Percentiles rank a stretch among this genome's conserved stretches.
These are phyloP conservation scores for Glareola pratincola DNA, from an alignment of 2,113 vertebrate species.

Conservation along the genomic window DNA sequence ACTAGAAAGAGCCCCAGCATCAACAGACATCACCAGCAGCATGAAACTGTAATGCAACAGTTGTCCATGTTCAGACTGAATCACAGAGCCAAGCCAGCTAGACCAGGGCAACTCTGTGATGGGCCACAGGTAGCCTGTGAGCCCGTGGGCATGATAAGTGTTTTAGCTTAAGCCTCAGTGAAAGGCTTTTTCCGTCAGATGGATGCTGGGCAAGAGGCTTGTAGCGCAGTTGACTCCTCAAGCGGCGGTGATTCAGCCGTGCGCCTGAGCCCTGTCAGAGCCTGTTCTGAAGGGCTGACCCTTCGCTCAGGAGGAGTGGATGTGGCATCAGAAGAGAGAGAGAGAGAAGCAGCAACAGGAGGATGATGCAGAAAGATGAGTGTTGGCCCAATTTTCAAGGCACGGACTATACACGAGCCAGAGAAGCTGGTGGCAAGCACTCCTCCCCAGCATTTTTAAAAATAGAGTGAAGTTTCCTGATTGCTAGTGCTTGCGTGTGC, in stretches of 20 bases:
- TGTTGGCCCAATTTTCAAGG: neutral
- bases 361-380: no score
- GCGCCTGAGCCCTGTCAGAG: neutral
- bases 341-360: accelerated
- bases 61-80: neutral
- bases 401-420: neutral
- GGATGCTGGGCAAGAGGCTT: accelerated
- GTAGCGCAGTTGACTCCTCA: neutral
- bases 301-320: neutral
- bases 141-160: neutral
- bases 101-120: neutral
- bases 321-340: neutral
- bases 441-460: neutral
- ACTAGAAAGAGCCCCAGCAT: neutral
- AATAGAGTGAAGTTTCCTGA: neutral
- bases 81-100: neutral
- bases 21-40: neutral
- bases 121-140: neutral
- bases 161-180: neutral
- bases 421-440: neutral
- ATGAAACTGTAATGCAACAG: neutral
- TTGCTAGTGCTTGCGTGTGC: neutral
- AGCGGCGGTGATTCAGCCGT: neutral
- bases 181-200: neutral
- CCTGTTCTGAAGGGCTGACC: neutral